phyloP scores from a whole-genome alignment of 2,797 vertebrate genomes.

The Gallinago solitaria region DNA sequence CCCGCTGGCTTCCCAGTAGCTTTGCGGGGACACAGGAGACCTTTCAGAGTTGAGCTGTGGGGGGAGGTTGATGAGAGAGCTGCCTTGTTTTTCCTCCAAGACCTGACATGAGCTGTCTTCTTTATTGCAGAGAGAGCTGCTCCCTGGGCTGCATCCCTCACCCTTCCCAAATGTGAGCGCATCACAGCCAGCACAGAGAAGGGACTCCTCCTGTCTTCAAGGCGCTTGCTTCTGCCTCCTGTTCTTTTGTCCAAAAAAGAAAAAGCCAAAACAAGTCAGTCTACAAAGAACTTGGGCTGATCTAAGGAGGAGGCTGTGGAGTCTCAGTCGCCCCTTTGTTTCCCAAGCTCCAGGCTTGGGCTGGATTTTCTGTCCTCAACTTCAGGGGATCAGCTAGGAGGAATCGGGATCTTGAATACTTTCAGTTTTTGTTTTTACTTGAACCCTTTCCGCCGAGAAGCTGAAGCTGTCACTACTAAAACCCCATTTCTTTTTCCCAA shows the following conservation, averaged over 20 bases:
- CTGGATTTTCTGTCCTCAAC: background rate
- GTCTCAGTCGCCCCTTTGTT: background rate
- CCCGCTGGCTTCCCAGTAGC: background rate
- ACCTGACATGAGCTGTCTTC: conserved; percentile 17
- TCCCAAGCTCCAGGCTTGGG: background rate
- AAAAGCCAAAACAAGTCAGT: background rate
- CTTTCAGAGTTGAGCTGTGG: background rate
- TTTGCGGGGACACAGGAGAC: background rate
- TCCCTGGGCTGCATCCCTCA: background rate
- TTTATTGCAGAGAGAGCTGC: conserved; percentile 64
- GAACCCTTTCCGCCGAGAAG: conserved; percentile 46
- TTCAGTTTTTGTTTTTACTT: background rate
- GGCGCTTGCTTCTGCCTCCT: conserved; percentile 13
- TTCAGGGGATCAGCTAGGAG: background rate
- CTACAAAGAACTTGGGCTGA: background rate
- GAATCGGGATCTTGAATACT: conserved; percentile 2
- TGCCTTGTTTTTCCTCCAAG: accelerated
- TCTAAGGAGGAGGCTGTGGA: background rate
- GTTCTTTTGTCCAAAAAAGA: conserved; percentile 1
- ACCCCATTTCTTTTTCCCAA: conserved; percentile 70
- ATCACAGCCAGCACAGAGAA: background rate
- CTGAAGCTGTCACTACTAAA: conserved; percentile 76
- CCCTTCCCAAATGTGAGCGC: background rate
- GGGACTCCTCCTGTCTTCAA: background rate
- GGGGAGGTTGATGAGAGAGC: background rate